phyloP scores from a whole-genome alignment of 2,797 vertebrate species.

The Dryobates pubescens region DNA sequence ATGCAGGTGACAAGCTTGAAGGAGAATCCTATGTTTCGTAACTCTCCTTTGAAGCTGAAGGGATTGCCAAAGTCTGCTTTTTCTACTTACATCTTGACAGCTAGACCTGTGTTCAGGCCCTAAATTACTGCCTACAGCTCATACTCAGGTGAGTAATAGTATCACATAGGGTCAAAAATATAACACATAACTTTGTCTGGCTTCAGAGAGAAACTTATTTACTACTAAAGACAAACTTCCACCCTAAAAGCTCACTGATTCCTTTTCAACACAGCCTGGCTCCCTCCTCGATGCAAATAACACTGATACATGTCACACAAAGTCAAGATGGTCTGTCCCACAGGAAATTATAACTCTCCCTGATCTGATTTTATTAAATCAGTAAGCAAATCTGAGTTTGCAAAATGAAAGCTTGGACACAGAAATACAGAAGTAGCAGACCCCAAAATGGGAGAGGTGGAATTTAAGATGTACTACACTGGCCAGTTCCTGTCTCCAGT shows the following conservation, averaged over 20 bases:
- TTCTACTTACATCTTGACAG: not conserved
- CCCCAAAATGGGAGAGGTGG: not conserved
- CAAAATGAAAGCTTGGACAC: not conserved
- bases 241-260: not conserved
- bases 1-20: not conserved
- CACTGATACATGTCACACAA: not conserved
- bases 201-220: not conserved
- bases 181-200: not conserved
- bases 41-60: not conserved
- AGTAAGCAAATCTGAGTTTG: not conserved
- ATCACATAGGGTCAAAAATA: not conserved
- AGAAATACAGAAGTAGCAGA: not conserved
- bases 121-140: not conserved
- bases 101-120: not conserved
- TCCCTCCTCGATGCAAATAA: not conserved
- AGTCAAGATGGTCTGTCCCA: not conserved
- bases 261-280: not conserved
- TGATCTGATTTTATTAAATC: not conserved
- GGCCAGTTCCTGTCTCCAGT: not conserved
- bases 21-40: not conserved
- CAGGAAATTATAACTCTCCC: not conserved
- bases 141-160: not conserved
- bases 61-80: not conserved
- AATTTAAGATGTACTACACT: not conserved
- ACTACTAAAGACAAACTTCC: not conserved